Percentiles rank a stretch among this genome's conserved stretches.
Evolutionary conservation across 2,797 vertebrate species (phyloP).

Genomic region (Fistularia commersonii): DNA sequence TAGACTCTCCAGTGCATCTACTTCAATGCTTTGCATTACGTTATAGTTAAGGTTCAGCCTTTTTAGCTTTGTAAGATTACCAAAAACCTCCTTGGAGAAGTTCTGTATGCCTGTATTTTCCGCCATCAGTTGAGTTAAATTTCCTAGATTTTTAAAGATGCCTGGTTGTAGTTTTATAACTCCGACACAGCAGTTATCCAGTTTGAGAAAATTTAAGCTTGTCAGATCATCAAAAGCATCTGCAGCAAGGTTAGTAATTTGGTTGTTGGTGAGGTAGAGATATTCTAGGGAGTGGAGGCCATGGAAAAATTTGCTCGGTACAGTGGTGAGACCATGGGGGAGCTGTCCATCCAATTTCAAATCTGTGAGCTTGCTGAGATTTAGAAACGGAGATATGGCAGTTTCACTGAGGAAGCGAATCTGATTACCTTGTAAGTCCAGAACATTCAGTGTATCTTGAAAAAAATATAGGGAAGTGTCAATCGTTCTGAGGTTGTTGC

Average conservation of each 20-base stretch:
- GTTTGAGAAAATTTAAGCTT: constrained; percentile 63
- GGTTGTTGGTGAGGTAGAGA: constrained; percentile 76
- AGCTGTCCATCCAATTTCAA: constrained; percentile 72
- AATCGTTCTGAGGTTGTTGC: constrained; percentile 76
- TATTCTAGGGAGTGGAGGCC: constrained; percentile 68
- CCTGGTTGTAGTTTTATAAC: constrained; percentile 74
- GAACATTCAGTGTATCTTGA: constrained; percentile 63
- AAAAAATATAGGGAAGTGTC: constrained; percentile 51
- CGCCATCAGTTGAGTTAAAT: constrained; percentile 62
- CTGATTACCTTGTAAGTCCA: constrained; percentile 74
- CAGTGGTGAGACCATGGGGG: constrained; percentile 69
- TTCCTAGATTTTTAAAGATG: constrained; percentile 80
- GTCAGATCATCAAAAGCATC: constrained; percentile 79
- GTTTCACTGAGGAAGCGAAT: constrained; percentile 58
- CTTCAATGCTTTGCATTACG: constrained; percentile 70
- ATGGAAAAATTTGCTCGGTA: constrained; percentile 67
- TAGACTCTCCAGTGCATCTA: constrained; percentile 61
- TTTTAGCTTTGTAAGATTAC: constrained; percentile 74
- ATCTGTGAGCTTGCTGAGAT: constrained; percentile 72
- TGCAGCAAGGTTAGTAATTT: constrained; percentile 53
- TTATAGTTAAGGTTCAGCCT: constrained; percentile 78
- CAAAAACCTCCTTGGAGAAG: constrained; percentile 77
- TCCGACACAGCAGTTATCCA: constrained; percentile 75
- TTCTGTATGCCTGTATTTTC: constrained; percentile 82
- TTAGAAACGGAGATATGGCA: constrained; percentile 71